Percentiles rank a stretch among this genome's conserved stretches.
These are phyloP conservation scores for Yponomeuta plumbellus DNA, from an alignment of 2,888 invertebrate species.

Conservation along the genomic window DNA sequence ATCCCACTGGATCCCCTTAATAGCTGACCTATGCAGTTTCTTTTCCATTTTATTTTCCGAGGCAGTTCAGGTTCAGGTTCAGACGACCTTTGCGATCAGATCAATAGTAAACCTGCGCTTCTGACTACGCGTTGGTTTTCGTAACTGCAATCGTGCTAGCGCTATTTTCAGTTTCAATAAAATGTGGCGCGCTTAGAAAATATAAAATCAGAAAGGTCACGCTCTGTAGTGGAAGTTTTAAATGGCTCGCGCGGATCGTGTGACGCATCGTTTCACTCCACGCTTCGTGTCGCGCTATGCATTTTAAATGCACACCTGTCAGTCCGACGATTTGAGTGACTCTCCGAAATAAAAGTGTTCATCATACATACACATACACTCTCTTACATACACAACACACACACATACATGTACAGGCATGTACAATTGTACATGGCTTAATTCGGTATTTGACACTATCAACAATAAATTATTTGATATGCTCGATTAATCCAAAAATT, in stretches of 20 bases:
- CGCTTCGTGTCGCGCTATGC: neutral
- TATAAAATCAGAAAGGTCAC: neutral
- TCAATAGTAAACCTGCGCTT: neutral
- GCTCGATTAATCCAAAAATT: no score
- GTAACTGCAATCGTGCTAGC: neutral
- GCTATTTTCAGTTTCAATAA: neutral
- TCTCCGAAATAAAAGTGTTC: no score
- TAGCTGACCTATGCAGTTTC: no score
- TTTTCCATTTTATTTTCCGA: no score
- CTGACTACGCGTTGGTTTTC: neutral
- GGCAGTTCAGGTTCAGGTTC: neutral
- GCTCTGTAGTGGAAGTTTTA: neutral
- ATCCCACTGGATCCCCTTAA: no score
- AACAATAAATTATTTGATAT: no score
- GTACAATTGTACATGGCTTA: no score
- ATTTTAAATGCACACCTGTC: neutral
- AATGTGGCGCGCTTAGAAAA: neutral
- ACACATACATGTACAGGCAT: no score
- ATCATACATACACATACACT: no score
- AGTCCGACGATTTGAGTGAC: neutral
- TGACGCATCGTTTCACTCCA: neutral
- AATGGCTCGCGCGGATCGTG: neutral
- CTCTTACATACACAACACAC: no score
- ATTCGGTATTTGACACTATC: no score
- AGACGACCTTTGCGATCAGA: neutral